Evolutionary conservation across 1,140 invertebrate genomes (phyloP), one percentile per base, ranked within the genome.

Genomic region (Sesamia nonagrioides): DNA sequence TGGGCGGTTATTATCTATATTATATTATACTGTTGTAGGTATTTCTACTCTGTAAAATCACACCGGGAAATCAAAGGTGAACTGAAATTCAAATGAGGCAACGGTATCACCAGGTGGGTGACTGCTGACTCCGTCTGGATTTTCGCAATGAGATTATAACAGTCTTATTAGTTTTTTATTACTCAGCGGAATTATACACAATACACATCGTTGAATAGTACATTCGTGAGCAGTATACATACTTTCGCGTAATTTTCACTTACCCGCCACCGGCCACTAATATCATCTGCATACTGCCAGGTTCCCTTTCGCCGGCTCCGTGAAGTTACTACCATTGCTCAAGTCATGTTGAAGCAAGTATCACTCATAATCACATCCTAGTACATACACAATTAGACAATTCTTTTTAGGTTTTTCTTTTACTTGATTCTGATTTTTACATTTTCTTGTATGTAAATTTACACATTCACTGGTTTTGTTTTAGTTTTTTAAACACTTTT

Each of bases 241-340:
- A 15, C 7, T 17, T 15, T 66, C 21, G 18, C 8, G 13, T 18
- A 13, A 18, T 21, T 40, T 11, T 45, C 11, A 79, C 80, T 82
- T 52, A 86, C 84, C 82, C 82, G 76, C 84, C 84, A 4, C 84
- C 84, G 40, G 84, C 84, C 8, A 72, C 82, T 61, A 84, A 37
- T 71, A 86, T 86, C 82, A 86, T 84, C 82, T 86, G 84, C 84
- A 86, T 85, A 33, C 33, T 83, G 80, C 15, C 42, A 35, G 42
- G 13, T 75, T 63, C 73, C 42, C 21, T 63, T 21, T 17, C 27
- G 21, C 4, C 40, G 1, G 15, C 21, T 33, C 21, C 56, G 27
- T 17, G 42, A 63, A 75, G 18, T 37, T 13, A 63, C 48, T 75
- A 17, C 33, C 58, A 63, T 75, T 40, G 56, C 54, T 54, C 42